phyloP scores from a whole-genome alignment of 2,888 invertebrate species.

The Euzetes globulus region DNA sequence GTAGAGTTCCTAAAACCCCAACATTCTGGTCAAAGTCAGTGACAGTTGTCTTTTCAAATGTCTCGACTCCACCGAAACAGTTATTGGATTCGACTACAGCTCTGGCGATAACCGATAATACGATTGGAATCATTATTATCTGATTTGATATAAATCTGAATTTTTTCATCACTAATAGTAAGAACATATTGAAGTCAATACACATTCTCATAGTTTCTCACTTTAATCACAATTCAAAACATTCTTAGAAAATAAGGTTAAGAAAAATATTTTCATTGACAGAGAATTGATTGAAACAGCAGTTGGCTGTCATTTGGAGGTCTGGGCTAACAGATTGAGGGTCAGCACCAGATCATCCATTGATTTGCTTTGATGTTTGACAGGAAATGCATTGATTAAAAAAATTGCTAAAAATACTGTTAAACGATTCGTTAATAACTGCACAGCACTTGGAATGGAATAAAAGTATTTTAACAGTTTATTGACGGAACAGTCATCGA shows the following conservation, averaged over 20 bases:
- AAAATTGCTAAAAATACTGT: background rate
- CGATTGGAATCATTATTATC: constrained; percentile 34
- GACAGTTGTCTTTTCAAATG: constrained; percentile 49
- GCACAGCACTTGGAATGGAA: background rate
- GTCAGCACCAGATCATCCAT: background rate
- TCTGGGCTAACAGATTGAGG: background rate
- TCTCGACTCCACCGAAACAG: constrained; percentile 50
- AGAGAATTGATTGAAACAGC: background rate
- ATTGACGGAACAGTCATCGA: background rate
- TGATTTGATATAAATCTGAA: background rate
- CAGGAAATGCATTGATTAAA: background rate
- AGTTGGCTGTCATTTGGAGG: too few species aligned
- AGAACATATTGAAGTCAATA: constrained; percentile 3
- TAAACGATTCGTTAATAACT: background rate
- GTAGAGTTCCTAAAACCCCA: constrained; percentile 46
- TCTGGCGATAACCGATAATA: constrained; percentile 34
- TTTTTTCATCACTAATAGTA: background rate
- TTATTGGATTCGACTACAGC: constrained; percentile 38
- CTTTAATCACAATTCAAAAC: background rate
- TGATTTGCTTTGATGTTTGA: background rate
- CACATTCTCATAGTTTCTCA: constrained; percentile 15
- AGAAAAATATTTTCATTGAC: background rate
- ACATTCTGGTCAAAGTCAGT: constrained; percentile 43
- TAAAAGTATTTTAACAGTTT: background rate
- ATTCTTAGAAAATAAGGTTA: background rate